Evolutionary conservation across 2,888 invertebrate genomes (phyloP).

Genomic region (Diogma glabrata): DNA sequence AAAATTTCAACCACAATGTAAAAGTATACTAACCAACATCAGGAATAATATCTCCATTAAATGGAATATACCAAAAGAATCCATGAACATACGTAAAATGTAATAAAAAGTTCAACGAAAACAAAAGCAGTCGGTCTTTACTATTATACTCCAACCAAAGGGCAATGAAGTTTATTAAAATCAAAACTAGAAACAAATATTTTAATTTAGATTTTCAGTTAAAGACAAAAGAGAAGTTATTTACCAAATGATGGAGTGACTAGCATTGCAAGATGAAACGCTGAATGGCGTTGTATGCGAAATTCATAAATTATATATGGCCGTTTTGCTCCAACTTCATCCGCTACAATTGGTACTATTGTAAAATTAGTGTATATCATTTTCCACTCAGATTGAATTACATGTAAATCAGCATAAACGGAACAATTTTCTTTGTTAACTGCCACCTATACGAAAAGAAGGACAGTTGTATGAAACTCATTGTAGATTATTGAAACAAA

Average conservation of each 20-base stretch:
- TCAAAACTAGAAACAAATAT: conserved; percentile 42
- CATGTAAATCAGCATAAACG: no score
- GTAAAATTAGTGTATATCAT: no score
- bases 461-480: no score
- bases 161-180: conserved; percentile 44
- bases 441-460: no score
- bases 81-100: conserved; percentile 48
- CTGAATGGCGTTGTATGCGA: conserved; percentile 44
- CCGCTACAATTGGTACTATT: conserved; percentile 36
- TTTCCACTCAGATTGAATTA: no score
- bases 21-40: conserved; percentile 38
- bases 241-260: conserved; percentile 24
- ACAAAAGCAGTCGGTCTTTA: conserved; percentile 42
- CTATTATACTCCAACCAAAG: conserved; percentile 46
- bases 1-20: neutral
- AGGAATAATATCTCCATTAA: conserved; percentile 46
- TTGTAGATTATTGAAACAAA: no score
- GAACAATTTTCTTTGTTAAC: no score
- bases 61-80: conserved; percentile 47
- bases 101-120: conserved; percentile 46
- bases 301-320: conserved; percentile 37
- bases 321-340: conserved; percentile 23
- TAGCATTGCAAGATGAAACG: conserved; percentile 33
- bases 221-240: conserved; percentile 38
- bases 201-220: conserved; percentile 43